Conservation (phyloP, 2,113 vertebrate species). For the Aramus guarauna region DNA sequence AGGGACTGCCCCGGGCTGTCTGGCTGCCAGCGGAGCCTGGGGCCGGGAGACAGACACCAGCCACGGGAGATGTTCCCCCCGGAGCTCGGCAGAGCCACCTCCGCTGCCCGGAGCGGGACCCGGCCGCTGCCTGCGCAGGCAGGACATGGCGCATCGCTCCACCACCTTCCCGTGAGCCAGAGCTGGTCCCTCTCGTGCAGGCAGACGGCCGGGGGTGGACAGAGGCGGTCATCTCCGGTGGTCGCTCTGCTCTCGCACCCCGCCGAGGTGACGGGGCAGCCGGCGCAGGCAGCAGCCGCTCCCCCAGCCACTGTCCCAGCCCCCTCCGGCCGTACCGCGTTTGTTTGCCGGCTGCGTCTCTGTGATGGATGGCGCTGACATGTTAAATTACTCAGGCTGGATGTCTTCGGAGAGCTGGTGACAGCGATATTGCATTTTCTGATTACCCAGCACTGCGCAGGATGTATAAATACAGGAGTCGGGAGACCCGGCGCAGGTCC, state of each 20-base stretch:
- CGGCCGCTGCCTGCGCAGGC: rapidly evolving
- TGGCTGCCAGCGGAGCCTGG: background rate
- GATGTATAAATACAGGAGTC: conserved; percentile 68
- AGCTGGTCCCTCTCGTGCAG: background rate
- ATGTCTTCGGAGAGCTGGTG: conserved; percentile 70
- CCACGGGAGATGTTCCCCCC: background rate
- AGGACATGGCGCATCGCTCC: background rate
- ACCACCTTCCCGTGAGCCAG: background rate
- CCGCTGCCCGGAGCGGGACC: rapidly evolving
- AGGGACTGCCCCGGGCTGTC: background rate
- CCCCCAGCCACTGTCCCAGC: background rate
- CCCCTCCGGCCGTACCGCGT: background rate
- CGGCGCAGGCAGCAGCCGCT: background rate
- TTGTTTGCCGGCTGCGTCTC: conserved; percentile 15
- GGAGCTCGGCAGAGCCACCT: background rate
- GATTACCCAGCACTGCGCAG: conserved; percentile 71
- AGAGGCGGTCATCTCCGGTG: background rate
- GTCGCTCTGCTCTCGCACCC: background rate
- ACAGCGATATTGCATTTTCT: conserved; percentile 78
- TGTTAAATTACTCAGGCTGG: conserved; percentile 76
- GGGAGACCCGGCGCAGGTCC: background rate
- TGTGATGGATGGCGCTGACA: conserved; percentile 80
- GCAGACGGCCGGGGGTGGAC: background rate
- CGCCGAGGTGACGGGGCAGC: background rate
- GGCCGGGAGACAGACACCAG: background rate